These are phyloP conservation scores for Pomatorhinus ruficollis DNA, from an alignment of 2,113 vertebrate genomes.

Conservation along the genomic window DNA sequence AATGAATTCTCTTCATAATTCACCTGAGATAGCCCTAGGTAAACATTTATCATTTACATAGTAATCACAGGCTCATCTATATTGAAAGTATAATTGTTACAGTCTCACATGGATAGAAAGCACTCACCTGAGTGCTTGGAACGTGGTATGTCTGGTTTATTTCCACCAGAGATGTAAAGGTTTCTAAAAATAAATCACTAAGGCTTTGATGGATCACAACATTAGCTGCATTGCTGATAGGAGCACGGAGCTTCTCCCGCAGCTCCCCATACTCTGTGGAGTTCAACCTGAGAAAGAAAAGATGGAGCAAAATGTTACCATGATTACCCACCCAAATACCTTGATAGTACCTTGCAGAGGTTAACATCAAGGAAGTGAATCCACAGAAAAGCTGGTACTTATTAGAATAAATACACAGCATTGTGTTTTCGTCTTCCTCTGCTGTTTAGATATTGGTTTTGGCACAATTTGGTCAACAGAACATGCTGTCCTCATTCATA, in stretches of 20 bases:
- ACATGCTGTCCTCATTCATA: not conserved
- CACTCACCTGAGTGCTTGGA: conserved; percentile 83
- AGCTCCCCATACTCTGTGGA: conserved; percentile 90
- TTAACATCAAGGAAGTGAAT: not conserved
- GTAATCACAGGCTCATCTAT: not conserved
- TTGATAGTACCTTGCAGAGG: not conserved
- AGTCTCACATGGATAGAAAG: not conserved
- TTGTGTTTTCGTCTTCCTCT: not conserved
- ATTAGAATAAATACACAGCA: not conserved
- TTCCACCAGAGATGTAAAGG: conserved; percentile 87
- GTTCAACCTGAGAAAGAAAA: conserved; percentile 79
- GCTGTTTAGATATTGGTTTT: not conserved
- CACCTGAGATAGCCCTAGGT: not conserved
- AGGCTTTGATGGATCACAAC: conserved; percentile 93
- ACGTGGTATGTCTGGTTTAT: conserved; percentile 82
- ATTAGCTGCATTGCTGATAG: conserved; percentile 86
- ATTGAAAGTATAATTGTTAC: not conserved
- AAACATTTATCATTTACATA: not conserved
- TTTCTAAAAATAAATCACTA: conserved; percentile 92
- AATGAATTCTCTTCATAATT: not conserved
- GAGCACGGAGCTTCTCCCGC: conserved; percentile 86
- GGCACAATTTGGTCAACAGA: not conserved
- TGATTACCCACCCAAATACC: not conserved
- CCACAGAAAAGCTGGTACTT: not conserved
- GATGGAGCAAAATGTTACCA: not conserved